phyloP scores from a whole-genome alignment of 2,888 invertebrate species.

The Fabriciana adippe region DNA sequence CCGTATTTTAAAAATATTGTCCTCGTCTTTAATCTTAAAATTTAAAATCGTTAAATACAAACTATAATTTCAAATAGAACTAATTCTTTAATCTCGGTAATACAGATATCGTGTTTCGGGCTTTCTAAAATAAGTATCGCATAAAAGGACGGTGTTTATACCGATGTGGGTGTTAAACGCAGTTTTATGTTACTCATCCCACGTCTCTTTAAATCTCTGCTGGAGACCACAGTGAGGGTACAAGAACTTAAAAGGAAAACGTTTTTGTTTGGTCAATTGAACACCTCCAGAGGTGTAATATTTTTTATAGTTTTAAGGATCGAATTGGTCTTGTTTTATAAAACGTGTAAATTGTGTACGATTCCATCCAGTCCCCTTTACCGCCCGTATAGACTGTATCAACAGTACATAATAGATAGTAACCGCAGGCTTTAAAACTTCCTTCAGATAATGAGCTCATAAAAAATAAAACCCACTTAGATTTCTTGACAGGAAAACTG shows the following conservation, averaged over 20 bases:
- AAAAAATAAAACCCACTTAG: conserved; percentile 65
- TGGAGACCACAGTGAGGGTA: conserved; percentile 37
- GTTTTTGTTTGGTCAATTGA: conserved; percentile 34
- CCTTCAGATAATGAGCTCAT: conserved; percentile 76
- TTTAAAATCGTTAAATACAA: background rate
- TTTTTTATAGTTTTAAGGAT: conserved; percentile 28
- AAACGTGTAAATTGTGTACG: conserved; percentile 28
- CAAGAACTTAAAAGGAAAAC: conserved; percentile 35
- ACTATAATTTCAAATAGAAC: background rate
- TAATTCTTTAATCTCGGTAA: conserved; percentile 11
- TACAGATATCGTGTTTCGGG: conserved; percentile 31
- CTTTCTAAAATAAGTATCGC: conserved; percentile 31
- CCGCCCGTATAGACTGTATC: conserved; percentile 52
- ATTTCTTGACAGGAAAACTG: conserved; percentile 61
- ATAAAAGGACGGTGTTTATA: conserved; percentile 28
- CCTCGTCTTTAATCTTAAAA: background rate
- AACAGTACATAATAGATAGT: conserved; percentile 61
- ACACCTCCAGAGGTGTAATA: conserved; percentile 33
- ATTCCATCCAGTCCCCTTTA: conserved; percentile 17
- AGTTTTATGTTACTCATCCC: conserved; percentile 39
- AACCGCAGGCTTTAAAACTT: conserved; percentile 73
- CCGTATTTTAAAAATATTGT: no score
- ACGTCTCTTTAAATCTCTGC: conserved; percentile 40
- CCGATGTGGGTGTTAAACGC: conserved; percentile 39
- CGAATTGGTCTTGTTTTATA: conserved; percentile 26